Evolutionary conservation across 2,113 vertebrate species (phyloP), one percentile per base, ranked within the genome.

Genomic region (Albula goreensis): DNA sequence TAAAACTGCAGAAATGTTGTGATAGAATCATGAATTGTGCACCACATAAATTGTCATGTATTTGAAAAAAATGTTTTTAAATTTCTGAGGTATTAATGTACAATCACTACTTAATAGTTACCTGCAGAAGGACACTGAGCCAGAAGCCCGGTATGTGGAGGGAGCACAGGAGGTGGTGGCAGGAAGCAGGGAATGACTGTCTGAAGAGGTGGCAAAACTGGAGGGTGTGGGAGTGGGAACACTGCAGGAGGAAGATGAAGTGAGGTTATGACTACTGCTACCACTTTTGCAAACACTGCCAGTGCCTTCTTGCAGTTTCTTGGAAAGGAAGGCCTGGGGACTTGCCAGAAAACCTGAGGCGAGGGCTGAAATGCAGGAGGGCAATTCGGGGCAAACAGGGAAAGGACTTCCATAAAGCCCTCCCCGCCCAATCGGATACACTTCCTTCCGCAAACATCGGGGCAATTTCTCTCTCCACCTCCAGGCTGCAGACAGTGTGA

Each of bases 381-480:
- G 89, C 56, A 91, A 87, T 79, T 92, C 78, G 79, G 88, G 41
- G 22, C 70, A 74, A 11, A 88, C 90, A 13, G 83, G 79, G 5
- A 88, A 11, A 12, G 85, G 6, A n/a, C 63, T 8, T 81, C 94
- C 92, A 10, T 89, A 89, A 2, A 87, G 70, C 66, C 90, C 70
- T 5, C 90, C 89, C 83, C 94, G 93, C 22, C 94, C 88, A 70
- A 93, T 91, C 1, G 97, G 97, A 89, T 96, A 97, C 89, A 97
- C 96, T 91, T 98, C 97, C 91, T 98, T 98, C n/a, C 97, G 96
- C 31, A 98, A 95, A 89, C 97, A 98, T 88, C 95, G 4, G 95
- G 8, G 92, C 93, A 0, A 95, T 92, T 88, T 95, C 92, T 81
- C 91, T 88, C 89, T 94, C 94, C 85, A 96, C 94, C 87, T 98